Conservation (phyloP, 2,888 invertebrate species). For the Eupithecia exiguata region DNA sequence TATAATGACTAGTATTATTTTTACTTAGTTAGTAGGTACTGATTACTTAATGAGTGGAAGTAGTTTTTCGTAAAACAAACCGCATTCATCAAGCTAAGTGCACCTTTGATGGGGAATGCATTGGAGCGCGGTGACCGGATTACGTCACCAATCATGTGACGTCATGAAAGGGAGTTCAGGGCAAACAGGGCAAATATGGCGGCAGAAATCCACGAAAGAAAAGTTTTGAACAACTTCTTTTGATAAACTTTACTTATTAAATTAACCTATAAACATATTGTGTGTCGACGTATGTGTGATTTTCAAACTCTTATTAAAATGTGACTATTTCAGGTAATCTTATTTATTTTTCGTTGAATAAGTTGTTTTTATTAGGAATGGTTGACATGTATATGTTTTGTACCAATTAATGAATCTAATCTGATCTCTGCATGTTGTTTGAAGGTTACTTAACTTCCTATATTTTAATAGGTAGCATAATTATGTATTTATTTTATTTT, state of each 20-base stretch:
- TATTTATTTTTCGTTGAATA: no score
- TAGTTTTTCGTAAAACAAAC: neutral
- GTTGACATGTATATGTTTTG: no score
- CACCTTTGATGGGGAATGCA: conserved; percentile 30
- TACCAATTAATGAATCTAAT: no score
- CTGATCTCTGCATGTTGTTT: no score
- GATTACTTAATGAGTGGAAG: neutral
- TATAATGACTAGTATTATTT: neutral
- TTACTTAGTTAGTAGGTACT: neutral
- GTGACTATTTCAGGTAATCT: no score
- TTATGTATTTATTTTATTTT: no score
- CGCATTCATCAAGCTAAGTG: conserved; percentile 28
- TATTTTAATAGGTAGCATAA: no score
- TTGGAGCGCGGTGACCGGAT: conserved; percentile 24
- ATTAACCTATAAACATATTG: neutral
- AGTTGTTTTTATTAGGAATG: no score
- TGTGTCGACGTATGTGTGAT: neutral
- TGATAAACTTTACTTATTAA: neutral
- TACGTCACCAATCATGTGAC: conserved; percentile 17
- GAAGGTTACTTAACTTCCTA: no score
- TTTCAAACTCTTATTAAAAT: neutral
- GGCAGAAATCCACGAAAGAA: neutral
- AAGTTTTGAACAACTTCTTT: neutral
- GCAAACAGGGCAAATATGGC: neutral
- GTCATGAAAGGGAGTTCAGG: conserved; percentile 15